A percentile compares a stretch with the other conserved stretches of the same genome.
Evolutionary conservation across 2,113 vertebrate species (phyloP).

Genomic region (Spizaetus ornatus): DNA sequence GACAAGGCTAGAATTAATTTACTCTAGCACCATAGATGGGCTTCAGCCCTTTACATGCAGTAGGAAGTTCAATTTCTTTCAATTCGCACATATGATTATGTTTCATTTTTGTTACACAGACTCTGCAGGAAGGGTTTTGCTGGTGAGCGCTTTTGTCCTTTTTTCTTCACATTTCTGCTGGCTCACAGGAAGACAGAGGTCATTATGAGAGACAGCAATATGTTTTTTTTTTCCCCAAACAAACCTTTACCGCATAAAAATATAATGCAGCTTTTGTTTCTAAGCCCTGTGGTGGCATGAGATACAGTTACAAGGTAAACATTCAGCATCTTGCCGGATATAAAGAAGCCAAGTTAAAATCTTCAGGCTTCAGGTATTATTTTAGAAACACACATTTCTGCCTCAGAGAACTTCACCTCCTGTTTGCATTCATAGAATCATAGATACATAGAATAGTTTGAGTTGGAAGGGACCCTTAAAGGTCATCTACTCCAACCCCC

Average conservation of each 20-base stretch:
- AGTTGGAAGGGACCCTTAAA: background rate
- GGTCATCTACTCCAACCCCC: accelerated
- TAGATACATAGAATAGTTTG: background rate
- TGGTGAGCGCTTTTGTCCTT: background rate
- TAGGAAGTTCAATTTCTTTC: background rate
- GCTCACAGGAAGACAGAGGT: background rate
- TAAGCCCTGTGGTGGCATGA: background rate
- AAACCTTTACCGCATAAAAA: background rate
- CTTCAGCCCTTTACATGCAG: background rate
- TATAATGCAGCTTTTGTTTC: background rate
- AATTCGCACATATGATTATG: background rate
- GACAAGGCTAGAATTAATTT: background rate
- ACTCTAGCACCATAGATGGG: background rate
- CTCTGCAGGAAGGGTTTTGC: background rate
- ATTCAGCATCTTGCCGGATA: background rate
- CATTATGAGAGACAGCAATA: background rate
- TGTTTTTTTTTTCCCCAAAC: background rate
- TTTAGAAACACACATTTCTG: background rate
- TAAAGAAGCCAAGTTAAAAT: background rate
- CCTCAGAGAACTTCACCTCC: background rate
- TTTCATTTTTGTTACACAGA: background rate
- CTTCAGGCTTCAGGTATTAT: background rate
- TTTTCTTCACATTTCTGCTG: background rate
- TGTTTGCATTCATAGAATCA: background rate
- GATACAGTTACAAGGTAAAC: background rate